Base-by-base conservation (phyloP, 2,797 vertebrate species). In the Varecia variegata region DNA sequence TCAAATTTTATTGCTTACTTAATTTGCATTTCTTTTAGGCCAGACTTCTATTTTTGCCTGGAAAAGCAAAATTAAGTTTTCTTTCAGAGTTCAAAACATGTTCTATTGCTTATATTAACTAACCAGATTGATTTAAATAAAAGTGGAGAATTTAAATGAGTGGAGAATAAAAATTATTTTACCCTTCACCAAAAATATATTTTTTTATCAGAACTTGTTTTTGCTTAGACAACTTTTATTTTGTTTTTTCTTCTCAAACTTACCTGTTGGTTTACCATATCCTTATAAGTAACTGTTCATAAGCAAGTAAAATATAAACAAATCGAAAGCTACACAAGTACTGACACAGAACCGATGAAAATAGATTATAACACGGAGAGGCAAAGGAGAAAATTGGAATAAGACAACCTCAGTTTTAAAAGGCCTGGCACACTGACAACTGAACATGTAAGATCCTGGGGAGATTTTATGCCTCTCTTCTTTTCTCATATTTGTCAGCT, bases 221-320 rank as follows among this genome's bases (percentile, higher is more conserved):
- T 80, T 45, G 77, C 65, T 90, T 93, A 38, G 67, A 84, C 8
- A 87, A 32, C 5, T 88, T 93, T 12, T 79, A 23, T 54, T 74
- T 18, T 82, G 18, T 40, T 43, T 86, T 73, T 73, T 45, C 38
- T 80, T 58, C 40, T 87, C 86, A 84, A 97, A 88, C 1, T n/a
- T 92, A 90, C 91, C 47, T 80, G 38, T 74, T 94, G 74, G 79
- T 79, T 95, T 97, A 67, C 23, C 52, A 86, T 68, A 73, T 21
- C 25, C 2, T 85, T 96, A 84, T 70, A 71, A 90, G 82, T 93
- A 94, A 87, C 14, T 85, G 45, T 50, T 93, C 89, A 47, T 86
- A 68, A 93, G 30, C 52, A 85, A 95, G 92, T 47, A 70, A 90
- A 84, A 88, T 38, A 95, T 81, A 92, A 95, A 79, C 84, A 93